Percentiles rank a stretch among this genome's conserved stretches.
phyloP scores from a whole-genome alignment of 2,113 vertebrate genomes.

The Bostrychus sinensis region DNA sequence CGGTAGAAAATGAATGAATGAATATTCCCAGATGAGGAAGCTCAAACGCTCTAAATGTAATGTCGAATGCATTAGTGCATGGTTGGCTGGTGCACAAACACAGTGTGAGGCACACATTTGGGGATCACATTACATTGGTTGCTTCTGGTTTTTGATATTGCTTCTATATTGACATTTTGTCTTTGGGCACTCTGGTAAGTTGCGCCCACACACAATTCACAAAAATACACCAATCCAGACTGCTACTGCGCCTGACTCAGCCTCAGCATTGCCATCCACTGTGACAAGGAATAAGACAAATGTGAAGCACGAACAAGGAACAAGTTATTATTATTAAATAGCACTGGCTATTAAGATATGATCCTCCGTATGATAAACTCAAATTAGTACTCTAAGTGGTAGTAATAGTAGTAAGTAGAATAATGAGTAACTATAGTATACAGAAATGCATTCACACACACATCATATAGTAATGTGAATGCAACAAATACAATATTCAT shows the following conservation, averaged over 20 bases:
- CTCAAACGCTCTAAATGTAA: constrained; percentile 6
- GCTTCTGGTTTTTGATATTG: background rate
- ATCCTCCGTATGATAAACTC: background rate
- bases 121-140: background rate
- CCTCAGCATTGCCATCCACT: constrained; percentile 1
- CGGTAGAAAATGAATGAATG: too few relatives aligned
- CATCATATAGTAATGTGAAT: too few relatives aligned
- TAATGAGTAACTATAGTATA: too few relatives aligned
- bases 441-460: too few relatives aligned
- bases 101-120: background rate
- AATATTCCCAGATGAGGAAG: background rate
- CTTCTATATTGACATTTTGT: constrained; percentile 41
- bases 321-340: background rate
- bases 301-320: background rate
- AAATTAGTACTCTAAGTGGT: too few relatives aligned
- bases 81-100: background rate
- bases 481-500: too few relatives aligned
- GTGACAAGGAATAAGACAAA: background rate
- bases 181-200: constrained; percentile 23
- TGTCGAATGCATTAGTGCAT: constrained; percentile 9
- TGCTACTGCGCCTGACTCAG: constrained; percentile 25
- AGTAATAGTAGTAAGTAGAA: too few relatives aligned
- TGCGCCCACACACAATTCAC: constrained; percentile 33
- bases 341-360: background rate
- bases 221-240: constrained; percentile 18